phyloP scores from a whole-genome alignment of 2,797 vertebrate species.

The Typhlichthys eigenmanni region DNA sequence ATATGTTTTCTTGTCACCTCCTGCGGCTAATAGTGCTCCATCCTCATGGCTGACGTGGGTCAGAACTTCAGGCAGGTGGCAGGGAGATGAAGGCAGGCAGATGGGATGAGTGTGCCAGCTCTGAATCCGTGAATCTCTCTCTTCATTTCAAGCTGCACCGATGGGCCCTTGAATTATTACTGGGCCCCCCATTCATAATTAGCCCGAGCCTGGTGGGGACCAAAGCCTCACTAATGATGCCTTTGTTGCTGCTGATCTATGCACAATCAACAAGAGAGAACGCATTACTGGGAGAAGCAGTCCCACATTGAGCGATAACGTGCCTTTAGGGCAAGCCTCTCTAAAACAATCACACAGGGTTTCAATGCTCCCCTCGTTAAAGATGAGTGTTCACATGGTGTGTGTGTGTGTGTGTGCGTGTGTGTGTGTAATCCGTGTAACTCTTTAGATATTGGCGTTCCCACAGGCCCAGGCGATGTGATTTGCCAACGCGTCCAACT shows the following conservation, averaged over 20 bases:
- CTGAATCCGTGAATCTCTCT: slow-evolving; percentile 73
- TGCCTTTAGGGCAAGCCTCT: slow-evolving; percentile 80
- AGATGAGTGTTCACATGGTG: slow-evolving; percentile 78
- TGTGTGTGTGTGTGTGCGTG: slow-evolving; percentile 55
- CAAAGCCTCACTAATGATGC: slow-evolving; percentile 80
- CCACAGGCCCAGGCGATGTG: slow-evolving; percentile 63
- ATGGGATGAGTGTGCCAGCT: slow-evolving; percentile 65
- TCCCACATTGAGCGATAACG: slow-evolving; percentile 72
- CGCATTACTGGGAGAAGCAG: slow-evolving; percentile 72
- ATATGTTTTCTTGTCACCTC: slow-evolving; percentile 65
- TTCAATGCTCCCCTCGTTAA: slow-evolving; percentile 80
- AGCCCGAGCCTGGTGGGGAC: slow-evolving; percentile 78
- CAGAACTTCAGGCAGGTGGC: slow-evolving; percentile 76
- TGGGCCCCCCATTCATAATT: slow-evolving; percentile 80
- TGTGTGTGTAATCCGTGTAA: slow-evolving; percentile 39
- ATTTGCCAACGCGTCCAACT: slow-evolving; percentile 46
- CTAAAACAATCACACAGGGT: slow-evolving; percentile 80
- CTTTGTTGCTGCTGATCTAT: slow-evolving; percentile 80
- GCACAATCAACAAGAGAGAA: slow-evolving; percentile 79
- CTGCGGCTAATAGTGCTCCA: slow-evolving; percentile 58
- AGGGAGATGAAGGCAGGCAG: slow-evolving; percentile 74
- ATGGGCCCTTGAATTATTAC: slow-evolving; percentile 81
- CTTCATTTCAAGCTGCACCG: slow-evolving; percentile 74
- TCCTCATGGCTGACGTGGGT: slow-evolving; percentile 63
- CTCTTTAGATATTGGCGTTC: slow-evolving; percentile 64